A percentile compares a stretch with the other conserved stretches of the same genome.
Conservation (phyloP, 2,888 invertebrate species). For the Drosophila ustulata region DNA sequence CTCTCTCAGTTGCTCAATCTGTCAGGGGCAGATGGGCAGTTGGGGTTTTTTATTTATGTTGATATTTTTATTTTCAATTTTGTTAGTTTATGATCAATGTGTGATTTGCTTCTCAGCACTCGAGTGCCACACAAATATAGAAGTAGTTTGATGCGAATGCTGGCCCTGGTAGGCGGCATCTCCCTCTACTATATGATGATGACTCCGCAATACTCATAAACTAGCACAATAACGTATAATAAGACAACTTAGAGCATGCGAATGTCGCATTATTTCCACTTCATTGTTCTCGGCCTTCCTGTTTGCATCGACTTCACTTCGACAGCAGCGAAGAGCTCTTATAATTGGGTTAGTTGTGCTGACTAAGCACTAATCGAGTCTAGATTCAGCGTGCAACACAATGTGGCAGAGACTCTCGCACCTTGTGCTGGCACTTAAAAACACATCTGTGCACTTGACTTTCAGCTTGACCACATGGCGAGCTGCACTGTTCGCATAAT, state of each 20-base stretch:
- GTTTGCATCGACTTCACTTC: conserved; percentile 25
- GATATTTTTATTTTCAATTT: conserved; percentile 30
- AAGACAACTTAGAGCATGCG: conserved; percentile 38
- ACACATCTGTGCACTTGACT: conserved; percentile 11
- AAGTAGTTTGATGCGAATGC: conserved; percentile 28
- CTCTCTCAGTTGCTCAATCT: background rate
- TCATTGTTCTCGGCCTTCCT: conserved; percentile 44
- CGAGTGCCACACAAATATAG: conserved; percentile 62
- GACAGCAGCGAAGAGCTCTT: conserved; percentile 20
- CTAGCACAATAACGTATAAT: conserved; percentile 1
- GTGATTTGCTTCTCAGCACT: conserved; percentile 52
- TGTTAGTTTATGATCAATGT: conserved; percentile 55
- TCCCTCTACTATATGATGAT: background rate
- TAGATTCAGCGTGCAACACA: conserved; percentile 5
- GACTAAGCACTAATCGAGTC: conserved; percentile 39
- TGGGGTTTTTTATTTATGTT: conserved; percentile 12
- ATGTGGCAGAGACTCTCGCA: background rate
- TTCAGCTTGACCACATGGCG: conserved; percentile 8
- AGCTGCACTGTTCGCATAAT: background rate
- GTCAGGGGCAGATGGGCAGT: conserved; percentile 31
- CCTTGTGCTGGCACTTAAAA: conserved; percentile 10
- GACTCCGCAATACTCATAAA: conserved; percentile 17
- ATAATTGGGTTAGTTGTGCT: conserved; percentile 49
- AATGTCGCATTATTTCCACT: conserved; percentile 36
- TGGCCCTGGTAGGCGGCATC: conserved; percentile 34